phyloP scores from a whole-genome alignment of 1,140 invertebrate genomes.

The Dufourea novaeangliae region DNA sequence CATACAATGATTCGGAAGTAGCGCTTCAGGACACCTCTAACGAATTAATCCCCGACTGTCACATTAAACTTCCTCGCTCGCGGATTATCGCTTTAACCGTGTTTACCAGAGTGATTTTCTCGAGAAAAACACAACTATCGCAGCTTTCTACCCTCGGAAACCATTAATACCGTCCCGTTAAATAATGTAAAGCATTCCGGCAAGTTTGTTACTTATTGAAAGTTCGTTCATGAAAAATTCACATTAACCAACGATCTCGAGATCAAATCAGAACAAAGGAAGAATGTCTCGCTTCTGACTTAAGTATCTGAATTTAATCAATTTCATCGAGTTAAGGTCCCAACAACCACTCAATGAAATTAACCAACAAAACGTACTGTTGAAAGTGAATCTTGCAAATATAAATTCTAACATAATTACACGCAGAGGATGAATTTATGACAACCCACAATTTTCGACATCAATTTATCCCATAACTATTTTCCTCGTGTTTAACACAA shows the following conservation, averaged over 20 bases:
- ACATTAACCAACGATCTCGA: not conserved
- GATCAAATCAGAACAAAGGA: not conserved
- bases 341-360: no score
- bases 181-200: conserved; percentile 30
- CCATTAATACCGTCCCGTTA: not conserved
- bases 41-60: conserved; percentile 23
- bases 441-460: no score
- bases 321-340: not conserved
- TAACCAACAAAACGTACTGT: not conserved
- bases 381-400: not conserved
- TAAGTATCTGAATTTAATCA: not conserved
- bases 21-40: conserved; percentile 11
- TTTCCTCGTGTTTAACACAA: no score
- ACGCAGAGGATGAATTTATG: no score
- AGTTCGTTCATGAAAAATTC: conserved; percentile 17
- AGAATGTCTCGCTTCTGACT: not conserved
- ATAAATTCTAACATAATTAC: not conserved
- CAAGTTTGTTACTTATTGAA: conserved; percentile 5
- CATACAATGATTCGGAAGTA: not conserved
- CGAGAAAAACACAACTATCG: not conserved
- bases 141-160: not conserved
- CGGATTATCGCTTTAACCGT: conserved; percentile 21
- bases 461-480: no score
- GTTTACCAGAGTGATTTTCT: conserved; percentile 14
- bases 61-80: conserved; percentile 14